Evolutionary conservation across 2,797 vertebrate species (phyloP).

Genomic region (Acipenser ruthenus): DNA sequence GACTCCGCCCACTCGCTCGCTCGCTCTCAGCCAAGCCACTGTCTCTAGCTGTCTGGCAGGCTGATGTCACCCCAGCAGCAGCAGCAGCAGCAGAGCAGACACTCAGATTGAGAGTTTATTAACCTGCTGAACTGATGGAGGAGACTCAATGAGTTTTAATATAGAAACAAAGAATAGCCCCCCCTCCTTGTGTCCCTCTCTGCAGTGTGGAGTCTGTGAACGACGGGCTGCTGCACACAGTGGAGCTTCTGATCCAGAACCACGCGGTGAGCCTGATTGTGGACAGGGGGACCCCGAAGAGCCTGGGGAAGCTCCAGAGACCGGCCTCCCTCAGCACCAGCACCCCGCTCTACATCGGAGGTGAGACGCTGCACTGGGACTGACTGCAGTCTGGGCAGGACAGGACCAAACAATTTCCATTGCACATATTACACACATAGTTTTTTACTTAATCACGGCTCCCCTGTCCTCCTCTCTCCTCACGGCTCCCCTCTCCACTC

Average conservation of each 20-base stretch:
- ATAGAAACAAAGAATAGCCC: no score
- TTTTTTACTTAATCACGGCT: no score
- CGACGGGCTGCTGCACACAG: conserved; percentile 87
- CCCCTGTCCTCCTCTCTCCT: not conserved
- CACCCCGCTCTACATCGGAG: conserved; percentile 94
- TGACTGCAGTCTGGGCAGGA: not conserved
- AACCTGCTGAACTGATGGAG: not conserved
- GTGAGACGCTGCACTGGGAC: conserved; percentile 42
- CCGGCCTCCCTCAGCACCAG: conserved; percentile 75
- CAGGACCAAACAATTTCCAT: no score
- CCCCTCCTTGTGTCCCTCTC: no score
- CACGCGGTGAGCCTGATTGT: conserved; percentile 90
- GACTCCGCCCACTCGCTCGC: not conserved
- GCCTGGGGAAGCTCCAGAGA: conserved; percentile 83
- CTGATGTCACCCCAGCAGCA: conserved; percentile 53
- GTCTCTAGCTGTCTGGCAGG: conserved; percentile 65
- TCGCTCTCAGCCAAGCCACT: conserved; percentile 65
- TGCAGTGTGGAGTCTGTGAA: conserved; percentile 89
- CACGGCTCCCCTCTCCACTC: not conserved
- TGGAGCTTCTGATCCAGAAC: conserved; percentile 90
- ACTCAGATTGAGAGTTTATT: not conserved
- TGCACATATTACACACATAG: no score
- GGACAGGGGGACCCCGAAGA: conserved; percentile 88
- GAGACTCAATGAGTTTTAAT: not conserved
- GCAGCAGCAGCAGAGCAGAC: conserved; percentile 21